phyloP scores from a whole-genome alignment of 1,140 invertebrate species.

The Bombus sylvicola region DNA sequence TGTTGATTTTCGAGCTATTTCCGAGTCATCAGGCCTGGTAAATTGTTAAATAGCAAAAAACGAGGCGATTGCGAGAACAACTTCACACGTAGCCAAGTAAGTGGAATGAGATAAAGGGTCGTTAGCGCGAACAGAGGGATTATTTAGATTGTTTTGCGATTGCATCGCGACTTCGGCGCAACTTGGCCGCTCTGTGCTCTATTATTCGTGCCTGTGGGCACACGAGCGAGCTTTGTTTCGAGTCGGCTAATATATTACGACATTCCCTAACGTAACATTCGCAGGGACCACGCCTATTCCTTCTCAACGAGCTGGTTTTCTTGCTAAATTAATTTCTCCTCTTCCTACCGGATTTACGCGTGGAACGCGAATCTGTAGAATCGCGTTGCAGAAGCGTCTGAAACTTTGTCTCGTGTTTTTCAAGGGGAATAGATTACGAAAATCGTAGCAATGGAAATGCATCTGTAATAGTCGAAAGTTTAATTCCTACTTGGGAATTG shows the following conservation, averaged over 20 bases:
- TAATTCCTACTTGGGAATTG: too few relatives aligned
- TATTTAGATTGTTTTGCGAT: constrained; percentile 13
- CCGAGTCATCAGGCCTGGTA: background rate
- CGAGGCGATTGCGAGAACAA: background rate
- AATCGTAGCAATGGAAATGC: too few relatives aligned
- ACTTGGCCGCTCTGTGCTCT: background rate
- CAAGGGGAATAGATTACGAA: too few relatives aligned
- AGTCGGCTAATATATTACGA: constrained; percentile 32
- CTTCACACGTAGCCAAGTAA: background rate
- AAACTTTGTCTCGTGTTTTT: background rate
- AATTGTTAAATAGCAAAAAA: background rate
- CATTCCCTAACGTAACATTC: constrained; percentile 41
- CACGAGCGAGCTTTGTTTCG: constrained; percentile 43
- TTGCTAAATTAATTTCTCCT: constrained; percentile 35
- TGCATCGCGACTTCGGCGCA: background rate
- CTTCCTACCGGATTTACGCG: background rate
- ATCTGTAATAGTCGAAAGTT: too few relatives aligned
- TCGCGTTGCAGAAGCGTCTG: background rate
- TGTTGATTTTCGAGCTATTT: background rate
- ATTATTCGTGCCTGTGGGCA: constrained; percentile 1
- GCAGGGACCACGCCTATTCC: constrained; percentile 28
- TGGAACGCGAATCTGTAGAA: background rate
- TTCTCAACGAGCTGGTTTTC: background rate
- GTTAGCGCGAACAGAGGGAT: background rate
- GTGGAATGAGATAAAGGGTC: constrained; percentile 4